Evolutionary conservation across 2,113 vertebrate genomes (phyloP).

Genomic region (Mormyrus lacerda): DNA sequence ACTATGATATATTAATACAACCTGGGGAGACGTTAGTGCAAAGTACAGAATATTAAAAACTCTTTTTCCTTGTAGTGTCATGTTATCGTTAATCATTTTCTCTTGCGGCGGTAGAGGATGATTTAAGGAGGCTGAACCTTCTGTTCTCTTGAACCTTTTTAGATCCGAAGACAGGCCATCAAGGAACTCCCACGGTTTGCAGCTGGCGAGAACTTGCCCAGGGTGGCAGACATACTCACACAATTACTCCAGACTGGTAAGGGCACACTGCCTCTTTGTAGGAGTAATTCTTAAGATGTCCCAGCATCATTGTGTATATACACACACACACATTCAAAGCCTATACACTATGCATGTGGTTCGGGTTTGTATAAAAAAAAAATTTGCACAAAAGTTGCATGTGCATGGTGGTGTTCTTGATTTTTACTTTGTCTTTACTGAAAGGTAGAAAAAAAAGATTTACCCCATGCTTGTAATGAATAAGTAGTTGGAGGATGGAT

Average conservation of each 20-base stretch:
- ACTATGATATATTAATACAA: neutral
- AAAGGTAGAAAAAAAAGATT: neutral
- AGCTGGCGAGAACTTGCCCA: conserved; percentile 86
- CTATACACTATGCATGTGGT: neutral
- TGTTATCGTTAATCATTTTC: neutral
- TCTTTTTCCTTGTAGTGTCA: neutral
- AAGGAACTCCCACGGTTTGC: conserved; percentile 95
- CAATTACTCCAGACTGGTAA: conserved; percentile 95
- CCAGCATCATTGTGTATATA: neutral
- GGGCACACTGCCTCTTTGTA: neutral
- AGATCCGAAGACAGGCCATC: conserved; percentile 95
- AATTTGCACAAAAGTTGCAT: neutral
- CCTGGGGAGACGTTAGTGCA: neutral
- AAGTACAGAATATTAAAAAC: neutral
- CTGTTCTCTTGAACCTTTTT: conserved; percentile 12
- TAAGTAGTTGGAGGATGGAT: neutral
- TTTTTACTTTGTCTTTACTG: neutral
- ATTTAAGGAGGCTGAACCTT: neutral
- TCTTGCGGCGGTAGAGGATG: neutral
- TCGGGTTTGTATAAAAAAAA: neutral
- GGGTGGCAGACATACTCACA: conserved; percentile 92
- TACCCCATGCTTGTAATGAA: neutral
- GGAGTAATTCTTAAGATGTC: neutral
- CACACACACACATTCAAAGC: neutral
- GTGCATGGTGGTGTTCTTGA: neutral